phyloP scores from a whole-genome alignment of 2,113 vertebrate genomes.

The Pan troglodytes region NHGRI_mPanTro3-v2.1_pri NC_072410.2:120101001-120101500 shows the following conservation, averaged over 20 bases:
- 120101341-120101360: neutral
- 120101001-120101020: too few species aligned
- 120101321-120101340: accelerated
- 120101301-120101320: accelerated
- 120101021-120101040: too few species aligned
- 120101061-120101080: neutral
- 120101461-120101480: neutral
- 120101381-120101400: neutral
- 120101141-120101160: neutral
- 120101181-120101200: neutral
- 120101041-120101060: neutral
- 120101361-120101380: neutral
- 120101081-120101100: accelerated
- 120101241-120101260: neutral
- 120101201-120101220: neutral
- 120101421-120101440: neutral
- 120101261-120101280: too few species aligned
- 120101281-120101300: accelerated
- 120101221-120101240: neutral
- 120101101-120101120: accelerated
- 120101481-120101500: neutral
- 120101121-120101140: neutral
- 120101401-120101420: neutral
- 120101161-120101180: neutral
- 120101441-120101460: accelerated